A percentile compares a stretch with the other conserved stretches of the same genome.
These are phyloP conservation scores for Pangasianodon gigas DNA, from an alignment of 2,113 vertebrate genomes.

Conservation along the genomic window DNA sequence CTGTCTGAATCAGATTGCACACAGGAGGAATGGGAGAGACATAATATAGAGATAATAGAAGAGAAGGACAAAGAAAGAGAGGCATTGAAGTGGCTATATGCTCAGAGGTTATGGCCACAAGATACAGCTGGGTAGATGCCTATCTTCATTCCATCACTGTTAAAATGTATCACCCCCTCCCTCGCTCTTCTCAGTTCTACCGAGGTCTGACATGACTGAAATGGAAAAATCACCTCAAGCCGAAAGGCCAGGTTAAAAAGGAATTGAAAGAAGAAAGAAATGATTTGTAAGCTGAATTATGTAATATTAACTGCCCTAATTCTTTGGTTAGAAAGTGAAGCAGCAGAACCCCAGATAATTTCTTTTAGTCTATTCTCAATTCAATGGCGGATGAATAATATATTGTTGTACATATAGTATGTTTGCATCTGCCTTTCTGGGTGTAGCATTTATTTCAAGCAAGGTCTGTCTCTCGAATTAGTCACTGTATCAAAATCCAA, in stretches of 20 bases:
- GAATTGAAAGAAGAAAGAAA: constrained; percentile 7
- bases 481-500: background rate
- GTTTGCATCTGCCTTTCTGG: background rate
- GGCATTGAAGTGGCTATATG: background rate
- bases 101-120: background rate
- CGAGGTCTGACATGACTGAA: background rate
- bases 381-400: background rate
- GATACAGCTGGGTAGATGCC: constrained; percentile 41
- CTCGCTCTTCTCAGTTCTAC: constrained; percentile 1
- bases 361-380: background rate
- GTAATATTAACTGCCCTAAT: background rate
- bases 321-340: background rate
- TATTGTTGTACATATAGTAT: background rate
- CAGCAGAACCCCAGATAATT: background rate
- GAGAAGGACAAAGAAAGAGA: constrained; percentile 7
- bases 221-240: background rate
- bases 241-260: background rate
- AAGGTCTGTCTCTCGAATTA: background rate
- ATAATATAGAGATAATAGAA: constrained; percentile 37
- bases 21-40: constrained; percentile 48
- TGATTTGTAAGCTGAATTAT: background rate
- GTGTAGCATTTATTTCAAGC: background rate
- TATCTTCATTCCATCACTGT: constrained; percentile 49
- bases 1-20: constrained; percentile 51
- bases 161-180: constrained; percentile 17